Conservation (phyloP, 2,888 invertebrate species). For the Maniola hyperantus region DNA sequence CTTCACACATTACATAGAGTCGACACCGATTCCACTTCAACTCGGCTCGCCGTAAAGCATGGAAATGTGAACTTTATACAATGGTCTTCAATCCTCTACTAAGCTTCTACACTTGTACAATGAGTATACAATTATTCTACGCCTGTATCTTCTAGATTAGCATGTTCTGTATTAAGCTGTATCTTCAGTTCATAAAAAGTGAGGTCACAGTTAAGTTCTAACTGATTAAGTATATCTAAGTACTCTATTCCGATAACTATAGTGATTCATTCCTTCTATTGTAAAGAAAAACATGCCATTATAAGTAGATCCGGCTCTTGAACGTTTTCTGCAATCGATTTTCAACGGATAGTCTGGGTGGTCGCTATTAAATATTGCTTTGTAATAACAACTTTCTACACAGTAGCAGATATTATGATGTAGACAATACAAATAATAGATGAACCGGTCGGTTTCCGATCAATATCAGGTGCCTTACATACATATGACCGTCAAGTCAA, state of each 20-base stretch:
- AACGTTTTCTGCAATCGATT: slow-evolving; percentile 17
- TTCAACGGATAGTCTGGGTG: background rate
- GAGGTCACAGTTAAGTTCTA: background rate
- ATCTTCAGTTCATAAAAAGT: too few species aligned
- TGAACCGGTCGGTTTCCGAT: slow-evolving; percentile 15
- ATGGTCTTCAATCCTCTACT: too few species aligned
- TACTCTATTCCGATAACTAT: background rate
- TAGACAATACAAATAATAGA: slow-evolving; percentile 20
- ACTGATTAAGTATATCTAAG: background rate
- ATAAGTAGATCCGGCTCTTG: slow-evolving; percentile 8
- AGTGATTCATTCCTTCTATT: slow-evolving; percentile 1
- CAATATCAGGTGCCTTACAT: slow-evolving; percentile 22
- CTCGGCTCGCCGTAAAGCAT: too few species aligned
- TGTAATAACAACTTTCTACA: slow-evolving; percentile 10
- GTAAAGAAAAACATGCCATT: slow-evolving; percentile 3
- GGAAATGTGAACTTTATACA: too few species aligned
- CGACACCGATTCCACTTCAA: too few species aligned
- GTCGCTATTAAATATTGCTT: slow-evolving; percentile 3
- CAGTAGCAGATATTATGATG: background rate
- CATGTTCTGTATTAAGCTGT: too few species aligned
- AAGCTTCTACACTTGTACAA: too few species aligned
- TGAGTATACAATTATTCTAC: too few species aligned
- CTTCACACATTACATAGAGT: too few species aligned
- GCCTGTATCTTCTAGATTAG: too few species aligned
- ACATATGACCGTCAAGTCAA: slow-evolving; percentile 24